Percentiles rank a stretch among this genome's conserved stretches.
These are phyloP conservation scores for Hyles lineata DNA, from an alignment of 2,888 invertebrate species.

Conservation along the genomic window DNA sequence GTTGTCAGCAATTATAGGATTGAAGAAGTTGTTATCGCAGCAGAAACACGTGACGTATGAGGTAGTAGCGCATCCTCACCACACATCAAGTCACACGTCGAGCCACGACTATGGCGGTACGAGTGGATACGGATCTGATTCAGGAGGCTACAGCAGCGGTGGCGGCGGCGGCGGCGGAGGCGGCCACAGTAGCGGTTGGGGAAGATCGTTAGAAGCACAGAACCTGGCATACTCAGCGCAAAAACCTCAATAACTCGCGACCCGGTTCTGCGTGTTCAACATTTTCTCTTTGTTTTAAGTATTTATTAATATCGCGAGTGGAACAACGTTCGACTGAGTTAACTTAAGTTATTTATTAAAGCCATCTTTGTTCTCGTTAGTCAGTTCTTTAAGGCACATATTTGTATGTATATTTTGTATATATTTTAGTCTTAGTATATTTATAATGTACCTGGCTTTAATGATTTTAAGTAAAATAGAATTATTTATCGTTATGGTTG, in stretches of 20 bases:
- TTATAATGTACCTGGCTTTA: slow-evolving; percentile 73
- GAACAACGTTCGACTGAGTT: slow-evolving; percentile 30
- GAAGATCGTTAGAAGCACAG: slow-evolving; percentile 90
- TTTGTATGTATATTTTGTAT: slow-evolving; percentile 55
- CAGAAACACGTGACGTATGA: slow-evolving; percentile 95
- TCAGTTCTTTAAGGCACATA: slow-evolving; percentile 46
- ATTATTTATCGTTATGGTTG: slow-evolving; percentile 49
- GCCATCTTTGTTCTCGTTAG: slow-evolving; percentile 47
- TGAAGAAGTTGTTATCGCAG: slow-evolving; percentile 92
- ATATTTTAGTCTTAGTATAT: slow-evolving; percentile 47
- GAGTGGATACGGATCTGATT: slow-evolving; percentile 87
- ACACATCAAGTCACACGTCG: slow-evolving; percentile 88
- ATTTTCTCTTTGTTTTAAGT: slow-evolving; percentile 68
- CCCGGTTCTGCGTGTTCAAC: slow-evolving; percentile 69
- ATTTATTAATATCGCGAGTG: slow-evolving; percentile 30
- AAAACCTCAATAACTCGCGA: slow-evolving; percentile 83
- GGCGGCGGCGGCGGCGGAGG: slow-evolving; percentile 61
- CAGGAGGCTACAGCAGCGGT: slow-evolving; percentile 83
- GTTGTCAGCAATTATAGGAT: slow-evolving; percentile 92
- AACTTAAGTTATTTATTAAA: slow-evolving; percentile 29
- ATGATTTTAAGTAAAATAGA: slow-evolving; percentile 68
- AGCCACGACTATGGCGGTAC: slow-evolving; percentile 87
- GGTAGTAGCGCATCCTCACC: slow-evolving; percentile 93
- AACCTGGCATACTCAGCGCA: slow-evolving; percentile 92
- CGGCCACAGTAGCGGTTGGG: slow-evolving; percentile 87